Percentiles rank a stretch among this genome's conserved stretches.
These are phyloP conservation scores for Cyprinodon diabolis DNA, from an alignment of 2,797 vertebrate genomes.

Conservation along the genomic window DNA sequence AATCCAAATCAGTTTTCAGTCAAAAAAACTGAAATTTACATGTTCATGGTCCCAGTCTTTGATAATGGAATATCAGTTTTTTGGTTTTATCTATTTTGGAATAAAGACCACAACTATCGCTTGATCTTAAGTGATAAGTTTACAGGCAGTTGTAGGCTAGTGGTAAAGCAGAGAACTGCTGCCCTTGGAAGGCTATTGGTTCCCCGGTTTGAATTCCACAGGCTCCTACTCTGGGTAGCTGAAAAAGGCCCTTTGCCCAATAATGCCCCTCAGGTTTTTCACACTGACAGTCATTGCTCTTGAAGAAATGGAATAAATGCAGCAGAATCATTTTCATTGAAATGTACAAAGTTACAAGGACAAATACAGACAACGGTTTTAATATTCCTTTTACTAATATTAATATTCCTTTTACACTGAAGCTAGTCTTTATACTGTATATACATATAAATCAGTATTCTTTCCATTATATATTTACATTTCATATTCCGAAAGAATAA, in stretches of 20 bases:
- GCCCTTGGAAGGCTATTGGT: too few relatives aligned
- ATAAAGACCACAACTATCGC: constrained; percentile 2
- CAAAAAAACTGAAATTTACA: constrained; percentile 35
- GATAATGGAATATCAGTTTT: constrained; percentile 11
- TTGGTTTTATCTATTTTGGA: background rate
- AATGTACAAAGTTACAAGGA: too few relatives aligned
- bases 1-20: constrained; percentile 66
- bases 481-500: constrained; percentile 24
- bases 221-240: too few relatives aligned
- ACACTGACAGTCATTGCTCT: too few relatives aligned
- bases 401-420: background rate
- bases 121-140: background rate
- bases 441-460: background rate
- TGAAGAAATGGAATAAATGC: too few relatives aligned
- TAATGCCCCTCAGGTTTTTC: too few relatives aligned
- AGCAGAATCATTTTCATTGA: too few relatives aligned
- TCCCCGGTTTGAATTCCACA: too few relatives aligned
- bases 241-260: too few relatives aligned
- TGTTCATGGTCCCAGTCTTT: constrained; percentile 27
- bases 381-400: background rate
- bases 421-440: background rate
- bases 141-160: too few relatives aligned
- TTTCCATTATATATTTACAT: background rate
- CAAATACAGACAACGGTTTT: too few relatives aligned
- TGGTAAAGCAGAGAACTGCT: too few relatives aligned